Percentiles rank a stretch among this genome's conserved stretches.
Conservation (phyloP, 2,888 invertebrate species). For the Dione juno region DNA sequence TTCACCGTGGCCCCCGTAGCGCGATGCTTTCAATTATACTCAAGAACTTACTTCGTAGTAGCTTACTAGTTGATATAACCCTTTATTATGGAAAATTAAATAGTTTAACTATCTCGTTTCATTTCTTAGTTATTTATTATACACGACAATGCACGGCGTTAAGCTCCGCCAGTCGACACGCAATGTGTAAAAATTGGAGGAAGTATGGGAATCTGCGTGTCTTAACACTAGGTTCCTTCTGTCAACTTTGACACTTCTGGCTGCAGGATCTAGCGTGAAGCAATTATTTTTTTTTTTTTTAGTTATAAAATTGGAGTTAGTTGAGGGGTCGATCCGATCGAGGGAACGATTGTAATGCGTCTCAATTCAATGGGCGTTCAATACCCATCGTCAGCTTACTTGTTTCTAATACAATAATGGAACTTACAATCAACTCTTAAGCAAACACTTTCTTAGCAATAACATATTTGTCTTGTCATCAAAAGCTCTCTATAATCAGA, state of each 20-base stretch:
- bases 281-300: no score
- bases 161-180: no score
- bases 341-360: no score
- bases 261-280: no score
- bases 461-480: not conserved
- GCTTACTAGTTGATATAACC: slow-evolving; percentile 1
- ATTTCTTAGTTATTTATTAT: no score
- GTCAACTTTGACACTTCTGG: no score
- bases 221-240: not conserved
- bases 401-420: not conserved
- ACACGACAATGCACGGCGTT: no score
- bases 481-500: slow-evolving; percentile 11
- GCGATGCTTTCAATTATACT: slow-evolving; percentile 33
- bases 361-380: no score
- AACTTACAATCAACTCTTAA: no score
- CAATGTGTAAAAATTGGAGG: not conserved
- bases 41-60: slow-evolving; percentile 14
- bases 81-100: not conserved
- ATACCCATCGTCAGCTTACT: not conserved
- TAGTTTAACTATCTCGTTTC: not conserved
- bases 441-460: not conserved
- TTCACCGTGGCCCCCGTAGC: slow-evolving; percentile 24
- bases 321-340: no score
- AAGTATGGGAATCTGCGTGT: not conserved
- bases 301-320: no score